Evolutionary conservation across 2,113 vertebrate species (phyloP).

Genomic region (Hemichromis elongatus): DNA sequence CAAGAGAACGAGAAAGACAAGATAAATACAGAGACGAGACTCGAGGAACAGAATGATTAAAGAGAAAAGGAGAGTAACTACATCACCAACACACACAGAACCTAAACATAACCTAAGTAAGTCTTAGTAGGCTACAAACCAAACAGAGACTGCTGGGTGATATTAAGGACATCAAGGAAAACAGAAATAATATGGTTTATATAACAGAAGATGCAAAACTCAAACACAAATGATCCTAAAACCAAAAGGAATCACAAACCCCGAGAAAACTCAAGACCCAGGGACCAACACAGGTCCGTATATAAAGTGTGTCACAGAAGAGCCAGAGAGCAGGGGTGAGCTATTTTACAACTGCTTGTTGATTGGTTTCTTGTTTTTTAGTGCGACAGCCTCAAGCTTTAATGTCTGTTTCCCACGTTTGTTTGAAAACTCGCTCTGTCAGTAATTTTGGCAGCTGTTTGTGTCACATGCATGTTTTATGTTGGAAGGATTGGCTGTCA

Average conservation of each 20-base stretch:
- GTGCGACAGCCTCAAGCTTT: too few relatives aligned
- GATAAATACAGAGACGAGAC: background rate
- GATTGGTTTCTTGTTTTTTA: too few relatives aligned
- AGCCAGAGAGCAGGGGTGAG: background rate
- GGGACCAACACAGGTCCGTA: background rate
- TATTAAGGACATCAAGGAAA: background rate
- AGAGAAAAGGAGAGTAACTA: background rate
- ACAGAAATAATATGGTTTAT: background rate
- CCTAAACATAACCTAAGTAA: background rate
- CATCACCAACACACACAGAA: background rate
- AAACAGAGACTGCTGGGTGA: background rate
- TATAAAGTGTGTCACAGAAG: background rate
- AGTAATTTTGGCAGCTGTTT: background rate
- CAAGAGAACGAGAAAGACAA: background rate
- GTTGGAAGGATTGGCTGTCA: background rate
- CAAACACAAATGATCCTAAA: background rate
- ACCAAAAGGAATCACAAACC: background rate
- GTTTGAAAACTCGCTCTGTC: background rate
- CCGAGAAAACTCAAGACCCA: background rate
- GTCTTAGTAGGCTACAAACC: accelerated
- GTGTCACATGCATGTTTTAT: background rate
- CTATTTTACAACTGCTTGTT: background rate
- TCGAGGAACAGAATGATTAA: background rate
- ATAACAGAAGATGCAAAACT: background rate
- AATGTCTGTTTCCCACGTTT: too few relatives aligned